Base-by-base conservation (phyloP, 2,888 invertebrate genomes). In the Phorcus lineatus region DNA sequence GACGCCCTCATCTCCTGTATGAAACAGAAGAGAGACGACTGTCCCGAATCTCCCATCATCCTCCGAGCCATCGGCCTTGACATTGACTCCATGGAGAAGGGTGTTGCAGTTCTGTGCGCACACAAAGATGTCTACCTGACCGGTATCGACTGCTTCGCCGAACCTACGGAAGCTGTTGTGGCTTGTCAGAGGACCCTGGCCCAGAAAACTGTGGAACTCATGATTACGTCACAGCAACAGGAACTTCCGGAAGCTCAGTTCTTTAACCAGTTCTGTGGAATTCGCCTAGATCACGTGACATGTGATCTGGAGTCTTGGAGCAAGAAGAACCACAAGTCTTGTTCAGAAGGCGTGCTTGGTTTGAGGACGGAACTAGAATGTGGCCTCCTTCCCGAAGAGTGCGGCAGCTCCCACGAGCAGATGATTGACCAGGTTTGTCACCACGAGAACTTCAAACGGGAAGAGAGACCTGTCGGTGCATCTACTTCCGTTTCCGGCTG, bases 281-380 rank as follows among this genome's bases (percentile, higher is more conserved):
- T 84, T 19, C 54, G 81, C 40, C 55, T 81, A 6, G 55, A 75
- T 0, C 81, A 84, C 47, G 78, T 82, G 4, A 81, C 74, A 4
- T 85, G 85, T 57, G 85, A 84, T 62, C 74, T 85, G 52, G 67
- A 66, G 16, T 81, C 83, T 57, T 85, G 85, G 85, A 13, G 13
- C n/a, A 55, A 67, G 52, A 84, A 84, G 74, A 81, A 80, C 47
- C 83, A 84, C 83, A 81, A 78, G 52, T 76, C 82, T 28, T 85
- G 85, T 75, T 79, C 54, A 16, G 57, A 76, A 0, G 77, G 76
- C n/a, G 84, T 83, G 57, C 80, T 85, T 31, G 84, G 84, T 2
- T 75, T 85, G 66, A 75, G 85, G n/a, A 67, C 81, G 22, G 83
- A 85, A 80, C 76, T 85, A 78, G 85, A 85, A 75, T 85, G 85